Evolutionary conservation across 2,797 vertebrate genomes (phyloP).

Genomic region (Myotis findleyi): DNA sequence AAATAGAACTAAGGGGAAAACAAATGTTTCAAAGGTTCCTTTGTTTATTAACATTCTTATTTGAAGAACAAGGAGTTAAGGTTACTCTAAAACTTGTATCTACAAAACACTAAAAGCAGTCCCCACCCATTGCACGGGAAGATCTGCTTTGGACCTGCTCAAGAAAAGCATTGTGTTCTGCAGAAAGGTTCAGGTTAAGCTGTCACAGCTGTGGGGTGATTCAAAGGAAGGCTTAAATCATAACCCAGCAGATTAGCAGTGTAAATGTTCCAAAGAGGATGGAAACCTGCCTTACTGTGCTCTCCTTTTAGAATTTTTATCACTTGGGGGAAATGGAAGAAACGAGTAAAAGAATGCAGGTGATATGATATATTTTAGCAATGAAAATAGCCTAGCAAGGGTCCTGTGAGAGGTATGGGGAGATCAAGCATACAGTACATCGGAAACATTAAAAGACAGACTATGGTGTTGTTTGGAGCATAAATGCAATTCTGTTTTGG

Average conservation of each 20-base stretch:
- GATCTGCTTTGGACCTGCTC: neutral
- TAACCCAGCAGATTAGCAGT: neutral
- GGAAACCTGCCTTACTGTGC: neutral
- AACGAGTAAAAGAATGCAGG: neutral
- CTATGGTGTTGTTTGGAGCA: neutral
- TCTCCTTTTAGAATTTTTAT: neutral
- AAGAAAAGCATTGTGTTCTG: neutral
- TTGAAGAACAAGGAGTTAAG: neutral
- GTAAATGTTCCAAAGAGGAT: neutral
- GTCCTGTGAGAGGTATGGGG: neutral
- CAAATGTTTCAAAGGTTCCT: neutral
- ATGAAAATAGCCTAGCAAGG: neutral
- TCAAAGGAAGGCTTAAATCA: neutral
- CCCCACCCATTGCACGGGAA: neutral
- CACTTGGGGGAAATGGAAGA: neutral
- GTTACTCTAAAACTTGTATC: neutral
- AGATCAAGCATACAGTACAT: neutral
- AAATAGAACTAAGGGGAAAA: conserved; percentile 60
- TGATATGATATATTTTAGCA: neutral
- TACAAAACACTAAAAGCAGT: neutral
- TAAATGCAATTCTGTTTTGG: neutral
- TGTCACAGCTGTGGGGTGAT: neutral
- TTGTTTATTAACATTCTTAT: neutral
- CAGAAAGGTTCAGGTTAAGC: neutral
- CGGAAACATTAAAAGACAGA: neutral